Evolutionary conservation across 2,797 vertebrate species (phyloP).

Genomic region (Astyanax mexicanus): DNA sequence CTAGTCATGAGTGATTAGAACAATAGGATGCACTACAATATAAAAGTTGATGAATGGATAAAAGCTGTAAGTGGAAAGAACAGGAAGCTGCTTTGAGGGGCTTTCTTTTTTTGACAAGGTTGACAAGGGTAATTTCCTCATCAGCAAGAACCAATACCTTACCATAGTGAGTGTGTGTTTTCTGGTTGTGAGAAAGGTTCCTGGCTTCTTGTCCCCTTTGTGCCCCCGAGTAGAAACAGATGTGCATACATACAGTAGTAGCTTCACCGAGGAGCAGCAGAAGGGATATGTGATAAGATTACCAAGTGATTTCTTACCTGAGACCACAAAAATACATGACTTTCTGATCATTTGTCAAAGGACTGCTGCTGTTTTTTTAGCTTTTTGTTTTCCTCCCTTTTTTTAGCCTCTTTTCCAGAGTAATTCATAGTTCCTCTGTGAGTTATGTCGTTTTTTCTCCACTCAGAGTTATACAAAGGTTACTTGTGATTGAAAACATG

Average conservation of each 20-base stretch:
- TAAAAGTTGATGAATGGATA: constrained; percentile 12
- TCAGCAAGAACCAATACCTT: neutral
- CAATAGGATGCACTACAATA: neutral
- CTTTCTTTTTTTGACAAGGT: neutral
- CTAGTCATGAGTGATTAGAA: constrained; percentile 21
- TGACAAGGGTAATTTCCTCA: constrained; percentile 16
- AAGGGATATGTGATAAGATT: constrained; percentile 12
- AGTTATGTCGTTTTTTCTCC: too few relatives aligned
- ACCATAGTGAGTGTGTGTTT: neutral
- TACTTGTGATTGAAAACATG: neutral
- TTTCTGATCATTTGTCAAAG: neutral
- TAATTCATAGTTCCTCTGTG: neutral
- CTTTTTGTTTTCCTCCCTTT: neutral
- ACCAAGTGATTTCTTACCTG: neutral
- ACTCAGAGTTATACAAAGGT: neutral
- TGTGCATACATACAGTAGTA: neutral
- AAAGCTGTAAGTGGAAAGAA: neutral
- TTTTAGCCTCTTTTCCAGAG: neutral
- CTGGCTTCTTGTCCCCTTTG: neutral
- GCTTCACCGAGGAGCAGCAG: neutral
- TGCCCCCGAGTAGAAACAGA: neutral
- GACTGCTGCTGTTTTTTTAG: neutral
- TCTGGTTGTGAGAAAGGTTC: neutral
- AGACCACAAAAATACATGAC: neutral
- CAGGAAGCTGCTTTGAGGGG: neutral